Conservation (phyloP, 1,140 invertebrate genomes). For the Cydia splendana region DNA sequence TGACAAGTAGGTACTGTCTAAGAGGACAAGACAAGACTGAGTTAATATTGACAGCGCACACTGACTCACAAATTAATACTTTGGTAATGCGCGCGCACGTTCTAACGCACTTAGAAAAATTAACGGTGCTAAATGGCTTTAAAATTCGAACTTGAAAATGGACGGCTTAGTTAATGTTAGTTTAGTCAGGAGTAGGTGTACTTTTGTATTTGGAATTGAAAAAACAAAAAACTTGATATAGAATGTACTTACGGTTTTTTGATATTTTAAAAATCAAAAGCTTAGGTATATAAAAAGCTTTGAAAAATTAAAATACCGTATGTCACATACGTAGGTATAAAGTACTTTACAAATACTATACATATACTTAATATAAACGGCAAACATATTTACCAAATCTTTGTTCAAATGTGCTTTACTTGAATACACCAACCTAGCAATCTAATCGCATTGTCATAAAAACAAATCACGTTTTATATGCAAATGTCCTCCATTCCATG, state of each 20-base stretch:
- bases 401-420: too few species aligned
- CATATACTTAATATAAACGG: too few species aligned
- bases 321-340: too few species aligned
- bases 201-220: neutral
- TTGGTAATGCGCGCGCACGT: constrained; percentile 17
- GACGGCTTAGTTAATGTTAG: neutral
- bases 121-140: constrained; percentile 25
- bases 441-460: neutral
- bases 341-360: too few species aligned
- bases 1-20: neutral
- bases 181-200: neutral
- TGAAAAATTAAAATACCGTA: too few species aligned
- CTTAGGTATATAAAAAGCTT: too few species aligned
- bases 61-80: constrained; percentile 25
- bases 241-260: too few species aligned
- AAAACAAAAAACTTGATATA: too few species aligned
- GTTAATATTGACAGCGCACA: neutral
- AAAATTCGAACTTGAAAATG: neutral
- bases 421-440: too few species aligned
- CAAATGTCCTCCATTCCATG: neutral
- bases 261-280: too few species aligned
- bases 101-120: constrained; percentile 23
- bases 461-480: neutral
- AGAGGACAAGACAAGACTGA: neutral
- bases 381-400: too few species aligned